Evolutionary conservation across 2,113 vertebrate genomes (phyloP), one percentile per base, ranked within the genome.

Genomic region (Platichthys flesus): DNA sequence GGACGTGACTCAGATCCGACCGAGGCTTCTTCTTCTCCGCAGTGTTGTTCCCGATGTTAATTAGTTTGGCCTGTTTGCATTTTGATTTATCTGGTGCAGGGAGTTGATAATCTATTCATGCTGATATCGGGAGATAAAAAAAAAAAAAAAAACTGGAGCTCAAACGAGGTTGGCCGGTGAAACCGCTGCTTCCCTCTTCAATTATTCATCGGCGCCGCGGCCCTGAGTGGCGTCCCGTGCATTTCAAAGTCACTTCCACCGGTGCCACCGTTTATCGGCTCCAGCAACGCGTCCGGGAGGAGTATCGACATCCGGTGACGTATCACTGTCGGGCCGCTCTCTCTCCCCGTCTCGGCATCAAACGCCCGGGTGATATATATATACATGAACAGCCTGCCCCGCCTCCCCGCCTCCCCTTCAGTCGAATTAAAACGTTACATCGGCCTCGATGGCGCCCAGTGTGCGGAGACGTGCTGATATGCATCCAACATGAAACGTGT

Each of bases 51-150:
- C 62, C 9, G 75, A 85, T 85, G 87, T 78, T 93, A 94, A 94
- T 93, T 91, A 91, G 84, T 88, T 89, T 88, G 88, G 84, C 84
- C 88, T 80, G 81, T 86, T 87, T 90, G 77, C 87, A 88, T 91
- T 85, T 83, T 87, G 82, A 86, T 90, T 88, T 77, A 85, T 89
- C 72, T 87, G 74, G 64, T 14, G 62, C 80, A 24, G 75, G 21
- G 75, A 24, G 78, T 73, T 86, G 85, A 90, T 92, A 84, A 93
- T 91, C 83, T 81, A 89, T 89, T 75, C 87, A 72, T 69, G 64
- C 55, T 68, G 90, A 90, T 87, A 86, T 52, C 2, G 26, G 57
- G 66, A 71, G 85, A 86, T 84, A 21, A 23, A 9, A 28, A 28
- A 28, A 28, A 28, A 28, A 52, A 49, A 47, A 49, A 81, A 78